These are phyloP conservation scores for Malacoraja senta DNA, from an alignment of 2,797 vertebrate species.

Conservation along the genomic window DNA sequence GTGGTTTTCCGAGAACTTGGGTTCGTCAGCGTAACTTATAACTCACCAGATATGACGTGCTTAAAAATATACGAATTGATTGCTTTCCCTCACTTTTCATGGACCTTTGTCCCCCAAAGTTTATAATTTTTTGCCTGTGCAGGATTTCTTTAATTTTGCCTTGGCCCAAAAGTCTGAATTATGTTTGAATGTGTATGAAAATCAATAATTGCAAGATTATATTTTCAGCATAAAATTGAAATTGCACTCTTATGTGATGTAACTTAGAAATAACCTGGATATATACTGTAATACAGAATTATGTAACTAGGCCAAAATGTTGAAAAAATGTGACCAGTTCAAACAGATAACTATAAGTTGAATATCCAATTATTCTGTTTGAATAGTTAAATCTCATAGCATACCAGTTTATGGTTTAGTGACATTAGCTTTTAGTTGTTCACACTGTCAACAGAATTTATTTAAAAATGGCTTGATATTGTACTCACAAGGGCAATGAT, in stretches of 20 bases:
- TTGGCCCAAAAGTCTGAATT: conserved; percentile 15
- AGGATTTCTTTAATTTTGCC: conserved; percentile 17
- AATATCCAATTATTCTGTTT: conserved; percentile 14
- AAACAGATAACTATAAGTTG: background rate
- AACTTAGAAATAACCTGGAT: background rate
- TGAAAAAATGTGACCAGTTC: background rate
- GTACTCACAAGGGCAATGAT: background rate
- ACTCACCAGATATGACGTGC: background rate
- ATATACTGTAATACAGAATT: conserved; percentile 14
- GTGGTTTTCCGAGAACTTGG: conserved; percentile 11
- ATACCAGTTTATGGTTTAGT: conserved; percentile 4
- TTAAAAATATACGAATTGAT: conserved; percentile 21
- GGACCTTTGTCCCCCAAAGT: conserved; percentile 45
- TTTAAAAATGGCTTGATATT: conserved; percentile 12
- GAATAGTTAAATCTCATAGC: background rate
- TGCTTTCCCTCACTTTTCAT: conserved; percentile 24
- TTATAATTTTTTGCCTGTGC: conserved; percentile 19
- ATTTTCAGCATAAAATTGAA: conserved; percentile 25
- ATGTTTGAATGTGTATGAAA: conserved; percentile 20
- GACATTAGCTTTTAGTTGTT: background rate
- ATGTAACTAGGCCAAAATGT: conserved; percentile 27
- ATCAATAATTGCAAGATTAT: conserved; percentile 18
- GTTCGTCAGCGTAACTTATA: background rate
- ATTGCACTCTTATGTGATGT: background rate
- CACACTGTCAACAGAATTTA: conserved; percentile 10